Percentiles rank a stretch among this genome's conserved stretches.
These are phyloP conservation scores for Scomberomorus guttatus DNA, from an alignment of 2,797 vertebrate genomes.

Conservation along the genomic window DNA sequence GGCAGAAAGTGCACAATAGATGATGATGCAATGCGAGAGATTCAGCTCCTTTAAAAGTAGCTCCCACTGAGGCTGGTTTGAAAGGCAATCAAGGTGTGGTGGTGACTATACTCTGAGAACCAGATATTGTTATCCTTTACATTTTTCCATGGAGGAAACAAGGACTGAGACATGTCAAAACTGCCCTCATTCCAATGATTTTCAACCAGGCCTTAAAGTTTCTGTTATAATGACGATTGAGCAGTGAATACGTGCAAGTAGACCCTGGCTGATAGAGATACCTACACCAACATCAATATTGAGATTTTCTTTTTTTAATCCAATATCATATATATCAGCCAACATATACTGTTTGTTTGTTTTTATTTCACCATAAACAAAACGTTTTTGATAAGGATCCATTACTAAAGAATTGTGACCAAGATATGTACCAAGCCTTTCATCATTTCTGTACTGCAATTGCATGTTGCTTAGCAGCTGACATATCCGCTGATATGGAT, in stretches of 20 bases:
- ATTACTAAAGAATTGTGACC: too few relatives aligned
- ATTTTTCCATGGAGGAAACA: slow-evolving; percentile 26
- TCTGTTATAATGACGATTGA: neutral
- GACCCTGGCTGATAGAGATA: neutral
- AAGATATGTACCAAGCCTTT: too few relatives aligned
- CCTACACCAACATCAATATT: too few relatives aligned
- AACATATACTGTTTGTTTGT: too few relatives aligned
- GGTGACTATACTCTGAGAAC: slow-evolving; percentile 30
- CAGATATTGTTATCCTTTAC: slow-evolving; percentile 30
- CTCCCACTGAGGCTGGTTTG: slow-evolving; percentile 43
- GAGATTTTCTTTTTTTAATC: too few relatives aligned
- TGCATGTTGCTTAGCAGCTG: neutral
- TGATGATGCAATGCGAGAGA: slow-evolving; percentile 73
- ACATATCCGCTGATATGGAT: too few relatives aligned
- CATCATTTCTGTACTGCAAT: neutral
- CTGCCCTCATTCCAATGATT: neutral
- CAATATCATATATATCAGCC: too few relatives aligned
- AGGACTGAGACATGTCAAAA: neutral
- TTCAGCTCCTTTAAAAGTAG: slow-evolving; percentile 61
- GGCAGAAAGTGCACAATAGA: slow-evolving; percentile 77
- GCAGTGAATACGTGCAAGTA: too few relatives aligned
- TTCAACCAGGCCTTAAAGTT: neutral
- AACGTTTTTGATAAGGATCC: too few relatives aligned
- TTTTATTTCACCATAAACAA: too few relatives aligned
- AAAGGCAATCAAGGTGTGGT: slow-evolving; percentile 69